Conservation (phyloP, 2,888 invertebrate genomes). For the Mimas tiliae region DNA sequence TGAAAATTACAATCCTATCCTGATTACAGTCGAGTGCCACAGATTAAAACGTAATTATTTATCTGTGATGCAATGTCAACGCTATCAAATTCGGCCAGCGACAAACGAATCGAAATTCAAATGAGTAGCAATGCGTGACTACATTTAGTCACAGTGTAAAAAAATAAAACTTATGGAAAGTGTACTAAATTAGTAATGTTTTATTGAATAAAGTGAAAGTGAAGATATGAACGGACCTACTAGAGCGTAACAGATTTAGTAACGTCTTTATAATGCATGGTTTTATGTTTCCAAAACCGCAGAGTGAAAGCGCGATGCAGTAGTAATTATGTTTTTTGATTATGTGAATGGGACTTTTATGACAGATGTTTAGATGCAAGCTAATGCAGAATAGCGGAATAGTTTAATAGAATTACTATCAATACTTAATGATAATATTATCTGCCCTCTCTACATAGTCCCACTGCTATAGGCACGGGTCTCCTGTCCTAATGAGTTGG, state of each 20-base stretch:
- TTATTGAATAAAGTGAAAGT: slow-evolving; percentile 38
- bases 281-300: slow-evolving; percentile 65
- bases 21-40: slow-evolving; percentile 7
- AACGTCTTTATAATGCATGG: slow-evolving; percentile 61
- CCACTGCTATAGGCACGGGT: too few relatives aligned
- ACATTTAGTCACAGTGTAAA: slow-evolving; percentile 26
- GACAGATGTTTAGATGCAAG: neutral
- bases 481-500: too few relatives aligned
- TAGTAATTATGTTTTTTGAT: slow-evolving; percentile 30
- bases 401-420: slow-evolving; percentile 3
- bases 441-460: too few relatives aligned
- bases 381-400: neutral
- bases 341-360: slow-evolving; percentile 40
- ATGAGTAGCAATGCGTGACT: slow-evolving; percentile 23
- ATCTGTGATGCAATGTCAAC: slow-evolving; percentile 22
- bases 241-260: slow-evolving; percentile 63
- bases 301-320: slow-evolving; percentile 55
- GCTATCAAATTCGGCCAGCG: slow-evolving; percentile 3
- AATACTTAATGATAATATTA: neutral
- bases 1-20: slow-evolving; percentile 13
- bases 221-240: slow-evolving; percentile 50
- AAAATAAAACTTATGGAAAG: slow-evolving; percentile 40
- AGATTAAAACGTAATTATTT: slow-evolving; percentile 25
- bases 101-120: slow-evolving; percentile 22
- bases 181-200: slow-evolving; percentile 40